Evolutionary conservation across 1,140 invertebrate species (phyloP).

Genomic region (Monochamus saltuarius): DNA sequence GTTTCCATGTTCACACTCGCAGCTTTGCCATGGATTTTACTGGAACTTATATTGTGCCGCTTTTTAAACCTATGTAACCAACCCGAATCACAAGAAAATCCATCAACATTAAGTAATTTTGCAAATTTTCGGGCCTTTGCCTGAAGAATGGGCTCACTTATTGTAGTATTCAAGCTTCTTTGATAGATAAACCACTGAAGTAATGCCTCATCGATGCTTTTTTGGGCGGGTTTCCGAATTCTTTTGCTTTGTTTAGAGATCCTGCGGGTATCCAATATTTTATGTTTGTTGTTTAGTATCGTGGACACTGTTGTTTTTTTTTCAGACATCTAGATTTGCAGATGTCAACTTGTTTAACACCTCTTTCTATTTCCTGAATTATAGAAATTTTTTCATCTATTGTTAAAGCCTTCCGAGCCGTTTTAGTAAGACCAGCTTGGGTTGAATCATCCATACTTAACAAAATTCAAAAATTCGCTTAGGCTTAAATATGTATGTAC

Average conservation of each 20-base stretch:
- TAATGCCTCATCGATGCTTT: neutral
- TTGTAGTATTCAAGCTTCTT: no score
- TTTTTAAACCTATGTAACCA: no score
- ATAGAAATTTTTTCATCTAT: slow-evolving; percentile 3
- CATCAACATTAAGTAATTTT: no score
- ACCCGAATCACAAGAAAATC: no score
- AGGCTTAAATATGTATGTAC: no score
- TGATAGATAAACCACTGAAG: neutral
- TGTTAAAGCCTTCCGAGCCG: slow-evolving; percentile 3
- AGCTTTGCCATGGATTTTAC: no score
- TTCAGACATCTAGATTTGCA: neutral
- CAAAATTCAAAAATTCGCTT: no score
- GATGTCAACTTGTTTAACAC: neutral
- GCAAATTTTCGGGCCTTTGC: no score
- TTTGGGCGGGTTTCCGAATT: neutral
- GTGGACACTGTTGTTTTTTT: neutral
- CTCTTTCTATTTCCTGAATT: slow-evolving; percentile 1
- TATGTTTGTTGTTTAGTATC: no score
- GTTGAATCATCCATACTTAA: neutral
- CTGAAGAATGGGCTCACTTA: neutral
- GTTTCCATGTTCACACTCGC: no score
- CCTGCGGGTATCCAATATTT: neutral
- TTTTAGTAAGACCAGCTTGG: neutral
- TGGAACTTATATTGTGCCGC: no score
- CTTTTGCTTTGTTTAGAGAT: slow-evolving; percentile 2